Evolutionary conservation across 1,140 invertebrate genomes (phyloP).

Genomic region (Magallana angulata): DNA sequence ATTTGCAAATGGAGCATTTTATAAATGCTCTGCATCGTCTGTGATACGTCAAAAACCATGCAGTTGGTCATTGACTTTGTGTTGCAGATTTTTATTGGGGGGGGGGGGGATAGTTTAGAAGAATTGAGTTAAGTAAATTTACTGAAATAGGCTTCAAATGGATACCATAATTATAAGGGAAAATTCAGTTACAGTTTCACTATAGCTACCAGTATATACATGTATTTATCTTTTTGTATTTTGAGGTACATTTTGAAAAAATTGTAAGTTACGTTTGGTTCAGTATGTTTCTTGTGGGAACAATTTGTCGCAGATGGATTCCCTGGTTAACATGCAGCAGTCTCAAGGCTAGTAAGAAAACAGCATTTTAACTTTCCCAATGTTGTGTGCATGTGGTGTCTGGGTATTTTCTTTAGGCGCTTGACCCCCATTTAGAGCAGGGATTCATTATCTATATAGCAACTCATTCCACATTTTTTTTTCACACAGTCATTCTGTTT

Average conservation of each 20-base stretch:
- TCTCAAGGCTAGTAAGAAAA: neutral
- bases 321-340: neutral
- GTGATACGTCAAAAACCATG: conserved; percentile 8
- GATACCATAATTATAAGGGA: too few species aligned
- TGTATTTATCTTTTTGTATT: neutral
- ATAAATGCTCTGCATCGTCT: conserved; percentile 1
- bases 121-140: too few species aligned
- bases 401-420: conserved; percentile 6
- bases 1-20: conserved; percentile 33
- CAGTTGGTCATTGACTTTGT: neutral
- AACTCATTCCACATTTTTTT: neutral
- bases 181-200: too few species aligned
- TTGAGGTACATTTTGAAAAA: neutral
- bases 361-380: neutral
- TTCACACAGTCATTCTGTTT: too few species aligned
- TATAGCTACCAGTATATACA: too few species aligned
- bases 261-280: neutral
- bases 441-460: neutral
- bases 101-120: too few species aligned
- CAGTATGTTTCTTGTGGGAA: neutral
- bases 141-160: too few species aligned
- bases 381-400: conserved; percentile 12
- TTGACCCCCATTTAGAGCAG: neutral
- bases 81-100: neutral
- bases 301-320: neutral